phyloP scores from a whole-genome alignment of 2,888 invertebrate species.

The Tetragonula carbonaria region DNA sequence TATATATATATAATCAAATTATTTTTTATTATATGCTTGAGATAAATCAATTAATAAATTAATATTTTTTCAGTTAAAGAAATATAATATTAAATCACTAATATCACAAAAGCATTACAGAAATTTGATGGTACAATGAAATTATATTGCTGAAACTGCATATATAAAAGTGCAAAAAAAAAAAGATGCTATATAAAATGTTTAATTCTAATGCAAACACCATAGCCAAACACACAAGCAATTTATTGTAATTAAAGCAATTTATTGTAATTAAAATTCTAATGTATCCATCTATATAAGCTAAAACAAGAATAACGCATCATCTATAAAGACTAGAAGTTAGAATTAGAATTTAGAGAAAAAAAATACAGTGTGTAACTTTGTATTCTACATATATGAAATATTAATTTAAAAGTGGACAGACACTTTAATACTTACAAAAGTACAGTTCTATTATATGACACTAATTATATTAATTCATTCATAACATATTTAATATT shows the following conservation, averaged over 20 bases:
- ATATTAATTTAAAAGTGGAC: conserved; percentile 23
- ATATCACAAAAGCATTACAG: conserved; percentile 20
- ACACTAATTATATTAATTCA: conserved; percentile 18
- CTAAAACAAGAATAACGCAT: conserved; percentile 32
- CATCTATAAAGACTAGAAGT: conserved; percentile 21
- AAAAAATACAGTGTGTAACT: neutral
- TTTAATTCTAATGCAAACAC: conserved; percentile 45
- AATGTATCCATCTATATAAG: conserved; percentile 35
- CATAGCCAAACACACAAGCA: conserved; percentile 59
- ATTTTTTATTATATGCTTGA: neutral
- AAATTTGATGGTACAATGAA: conserved; percentile 13
- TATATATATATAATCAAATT: neutral
- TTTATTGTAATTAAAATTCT: conserved; percentile 42
- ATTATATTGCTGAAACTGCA: conserved; percentile 10
- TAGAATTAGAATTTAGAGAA: conserved; percentile 14
- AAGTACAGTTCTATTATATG: conserved; percentile 14
- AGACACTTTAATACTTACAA: conserved; percentile 28
- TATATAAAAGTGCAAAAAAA: conserved; percentile 40
- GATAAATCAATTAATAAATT: neutral
- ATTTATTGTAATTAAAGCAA: conserved; percentile 46
- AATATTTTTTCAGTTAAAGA: conserved; percentile 7
- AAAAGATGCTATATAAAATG: conserved; percentile 15
- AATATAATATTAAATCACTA: conserved; percentile 17
- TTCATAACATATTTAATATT: conserved; percentile 14
- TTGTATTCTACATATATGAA: conserved; percentile 1